Conservation (phyloP, 2,888 invertebrate genomes). For the Gandaritis pyraliata region DNA sequence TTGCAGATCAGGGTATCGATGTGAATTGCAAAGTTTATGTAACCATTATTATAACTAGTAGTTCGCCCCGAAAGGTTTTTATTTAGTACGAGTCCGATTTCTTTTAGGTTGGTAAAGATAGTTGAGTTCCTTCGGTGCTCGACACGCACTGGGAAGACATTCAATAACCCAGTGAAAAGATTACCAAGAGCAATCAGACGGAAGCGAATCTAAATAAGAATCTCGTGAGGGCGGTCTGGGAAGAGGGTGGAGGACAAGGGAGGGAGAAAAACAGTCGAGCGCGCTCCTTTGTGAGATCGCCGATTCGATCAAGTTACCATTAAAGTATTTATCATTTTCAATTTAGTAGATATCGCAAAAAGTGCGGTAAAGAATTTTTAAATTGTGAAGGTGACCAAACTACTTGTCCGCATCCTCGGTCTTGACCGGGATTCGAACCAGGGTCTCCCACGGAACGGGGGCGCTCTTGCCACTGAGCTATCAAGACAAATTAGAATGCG, state of each 20-base stretch:
- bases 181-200: conserved; percentile 84
- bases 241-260: conserved; percentile 62
- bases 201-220: conserved; percentile 85
- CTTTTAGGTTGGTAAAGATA: conserved; percentile 59
- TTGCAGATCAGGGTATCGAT: too few relatives aligned
- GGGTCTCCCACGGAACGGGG: conserved; percentile 75
- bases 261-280: conserved; percentile 75
- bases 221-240: conserved; percentile 79
- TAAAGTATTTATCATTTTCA: conserved; percentile 69
- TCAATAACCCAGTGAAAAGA: conserved; percentile 84
- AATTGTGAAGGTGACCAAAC: conserved; percentile 47
- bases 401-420: conserved; percentile 68
- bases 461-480: conserved; percentile 83
- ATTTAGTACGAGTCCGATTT: conserved; percentile 52
- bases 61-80: neutral
- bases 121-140: conserved; percentile 65
- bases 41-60: conserved; percentile 9
- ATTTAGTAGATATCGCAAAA: conserved; percentile 63
- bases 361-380: conserved; percentile 57
- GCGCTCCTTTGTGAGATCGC: conserved; percentile 75
- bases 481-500: conserved; percentile 78
- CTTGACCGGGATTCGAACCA: conserved; percentile 84
- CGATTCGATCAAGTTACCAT: conserved; percentile 79
- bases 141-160: conserved; percentile 81
- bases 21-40: too few relatives aligned